A percentile compares a stretch with the other conserved stretches of the same genome.
Evolutionary conservation across 2,113 vertebrate species (phyloP).

Genomic region (Pao palembangensis): DNA sequence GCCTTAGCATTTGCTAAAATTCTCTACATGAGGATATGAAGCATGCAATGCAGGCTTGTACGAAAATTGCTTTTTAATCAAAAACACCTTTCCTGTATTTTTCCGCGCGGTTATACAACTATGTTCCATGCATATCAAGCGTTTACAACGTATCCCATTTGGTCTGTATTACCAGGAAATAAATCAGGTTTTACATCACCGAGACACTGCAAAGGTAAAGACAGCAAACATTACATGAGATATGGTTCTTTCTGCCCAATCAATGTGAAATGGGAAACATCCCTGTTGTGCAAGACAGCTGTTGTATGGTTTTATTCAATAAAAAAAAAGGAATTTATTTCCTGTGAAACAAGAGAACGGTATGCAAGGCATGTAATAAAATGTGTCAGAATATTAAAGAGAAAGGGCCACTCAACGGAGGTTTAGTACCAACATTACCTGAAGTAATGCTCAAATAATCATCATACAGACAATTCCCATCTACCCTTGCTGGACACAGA

Average conservation of each 20-base stretch:
- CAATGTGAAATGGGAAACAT: not conserved
- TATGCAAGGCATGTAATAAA: not conserved
- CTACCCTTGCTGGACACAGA: conserved; percentile 7
- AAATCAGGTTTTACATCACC: conserved; percentile 12
- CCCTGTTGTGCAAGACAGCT: not conserved
- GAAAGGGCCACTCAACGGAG: not conserved
- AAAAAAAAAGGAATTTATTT: not conserved
- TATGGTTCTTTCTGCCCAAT: not conserved
- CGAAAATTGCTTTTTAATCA: conserved; percentile 13
- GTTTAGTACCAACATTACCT: conserved; percentile 1
- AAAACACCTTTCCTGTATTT: conserved; percentile 2
- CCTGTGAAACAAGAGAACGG: not conserved
- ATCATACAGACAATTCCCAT: conserved; percentile 22
- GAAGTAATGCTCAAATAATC: conserved; percentile 19
- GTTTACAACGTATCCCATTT: conserved; percentile 26
- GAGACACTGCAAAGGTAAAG: not conserved
- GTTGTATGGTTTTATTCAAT: too few relatives aligned
- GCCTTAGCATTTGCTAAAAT: not conserved
- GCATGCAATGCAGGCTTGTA: not conserved
- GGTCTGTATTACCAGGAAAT: conserved; percentile 19
- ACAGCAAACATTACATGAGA: not conserved
- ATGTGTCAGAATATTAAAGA: not conserved
- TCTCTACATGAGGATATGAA: not conserved
- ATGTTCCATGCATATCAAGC: conserved; percentile 12
- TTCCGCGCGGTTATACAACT: not conserved